A percentile compares a stretch with the other conserved stretches of the same genome.
Conservation (phyloP, 2,888 invertebrate species). For the Pseudococcus viburni region DNA sequence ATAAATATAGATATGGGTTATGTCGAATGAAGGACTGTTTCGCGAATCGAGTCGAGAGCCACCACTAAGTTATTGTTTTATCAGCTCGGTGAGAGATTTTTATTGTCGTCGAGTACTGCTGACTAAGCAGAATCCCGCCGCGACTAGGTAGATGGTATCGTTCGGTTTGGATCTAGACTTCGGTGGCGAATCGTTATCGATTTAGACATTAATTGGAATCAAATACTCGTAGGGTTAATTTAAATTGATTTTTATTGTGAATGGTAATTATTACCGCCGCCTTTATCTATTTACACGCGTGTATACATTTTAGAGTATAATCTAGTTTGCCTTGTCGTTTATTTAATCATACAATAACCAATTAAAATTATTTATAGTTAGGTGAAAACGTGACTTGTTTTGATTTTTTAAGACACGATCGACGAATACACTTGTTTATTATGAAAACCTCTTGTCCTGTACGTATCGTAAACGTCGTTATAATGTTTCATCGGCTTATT, state of each 20-base stretch:
- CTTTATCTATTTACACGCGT: not conserved
- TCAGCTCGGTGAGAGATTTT: not conserved
- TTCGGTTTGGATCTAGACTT: not conserved
- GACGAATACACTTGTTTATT: conserved; percentile 61
- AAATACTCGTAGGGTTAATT: not conserved
- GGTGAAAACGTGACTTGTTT: conserved; percentile 64
- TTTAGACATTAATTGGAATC: not conserved
- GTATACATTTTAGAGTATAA: conserved; percentile 50
- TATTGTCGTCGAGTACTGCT: not conserved
- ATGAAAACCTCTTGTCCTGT: conserved; percentile 7
- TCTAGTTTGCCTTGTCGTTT: conserved; percentile 63
- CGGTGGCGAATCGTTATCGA: not conserved
- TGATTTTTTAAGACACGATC: conserved; percentile 40
- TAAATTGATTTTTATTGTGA: conserved; percentile 51
- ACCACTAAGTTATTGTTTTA: conserved; percentile 10
- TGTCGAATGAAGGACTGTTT: conserved; percentile 54
- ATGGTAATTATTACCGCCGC: not conserved
- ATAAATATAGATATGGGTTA: conserved; percentile 61
- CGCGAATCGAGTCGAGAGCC: not conserved
- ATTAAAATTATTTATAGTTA: conserved; percentile 65
- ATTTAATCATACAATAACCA: conserved; percentile 65
- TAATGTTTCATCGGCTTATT: conserved; percentile 48
- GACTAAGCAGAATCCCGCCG: not conserved
- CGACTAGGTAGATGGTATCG: not conserved
- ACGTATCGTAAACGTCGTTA: conserved; percentile 4